phyloP scores from a whole-genome alignment of 2,113 vertebrate species.

The Campylomormyrus numenius region DNA sequence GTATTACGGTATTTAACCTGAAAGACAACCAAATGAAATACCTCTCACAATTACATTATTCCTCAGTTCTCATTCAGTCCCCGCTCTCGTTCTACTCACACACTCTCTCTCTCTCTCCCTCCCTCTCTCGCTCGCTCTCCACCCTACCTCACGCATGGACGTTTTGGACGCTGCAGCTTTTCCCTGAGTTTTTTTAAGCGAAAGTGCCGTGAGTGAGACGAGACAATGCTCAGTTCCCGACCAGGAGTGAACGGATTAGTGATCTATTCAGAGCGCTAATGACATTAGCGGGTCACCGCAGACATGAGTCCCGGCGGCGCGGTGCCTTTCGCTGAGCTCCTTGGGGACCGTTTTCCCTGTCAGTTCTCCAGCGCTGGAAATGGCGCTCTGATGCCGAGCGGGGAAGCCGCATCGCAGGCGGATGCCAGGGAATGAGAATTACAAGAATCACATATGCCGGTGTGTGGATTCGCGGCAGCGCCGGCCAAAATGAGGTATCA shows the following conservation, averaged over 20 bases:
- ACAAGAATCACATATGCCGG: slow-evolving; percentile 76
- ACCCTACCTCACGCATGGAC: slow-evolving; percentile 34
- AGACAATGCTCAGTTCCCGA: slow-evolving; percentile 56
- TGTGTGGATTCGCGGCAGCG: slow-evolving; percentile 58
- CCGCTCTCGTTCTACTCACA: neutral
- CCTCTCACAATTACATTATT: neutral
- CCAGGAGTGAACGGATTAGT: slow-evolving; percentile 62
- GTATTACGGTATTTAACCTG: neutral
- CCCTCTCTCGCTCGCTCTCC: slow-evolving; percentile 40
- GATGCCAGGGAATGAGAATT: slow-evolving; percentile 64
- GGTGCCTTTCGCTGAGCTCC: slow-evolving; percentile 50
- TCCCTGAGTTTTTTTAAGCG: slow-evolving; percentile 5
- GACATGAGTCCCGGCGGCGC: slow-evolving; percentile 55
- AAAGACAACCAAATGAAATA: neutral
- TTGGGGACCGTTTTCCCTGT: slow-evolving; percentile 46
- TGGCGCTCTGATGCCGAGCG: slow-evolving; percentile 54
- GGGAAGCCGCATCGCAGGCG: slow-evolving; percentile 51
- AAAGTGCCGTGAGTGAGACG: slow-evolving; percentile 15
- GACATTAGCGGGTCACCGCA: slow-evolving; percentile 62
- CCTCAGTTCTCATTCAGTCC: neutral
- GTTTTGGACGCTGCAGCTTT: slow-evolving; percentile 17
- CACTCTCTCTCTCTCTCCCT: slow-evolving; percentile 21
- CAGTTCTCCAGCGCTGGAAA: slow-evolving; percentile 52
- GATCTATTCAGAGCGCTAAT: slow-evolving; percentile 69
- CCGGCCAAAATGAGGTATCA: slow-evolving; percentile 87